Conservation (phyloP, 2,113 vertebrate species). For the Carassius auratus region DNA sequence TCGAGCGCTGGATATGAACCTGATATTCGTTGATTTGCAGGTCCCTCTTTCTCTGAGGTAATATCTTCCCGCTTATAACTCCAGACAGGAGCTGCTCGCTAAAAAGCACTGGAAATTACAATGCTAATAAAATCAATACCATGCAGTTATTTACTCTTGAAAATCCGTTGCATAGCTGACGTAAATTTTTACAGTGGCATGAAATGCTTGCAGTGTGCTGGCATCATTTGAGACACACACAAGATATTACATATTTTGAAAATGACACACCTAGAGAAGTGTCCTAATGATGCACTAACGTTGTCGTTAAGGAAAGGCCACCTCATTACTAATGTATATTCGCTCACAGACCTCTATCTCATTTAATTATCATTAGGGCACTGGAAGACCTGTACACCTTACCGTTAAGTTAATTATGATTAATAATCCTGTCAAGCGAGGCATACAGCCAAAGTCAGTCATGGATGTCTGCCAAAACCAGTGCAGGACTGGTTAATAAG, state of each 20-base stretch:
- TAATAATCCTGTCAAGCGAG: conserved; percentile 36
- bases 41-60: conserved; percentile 36
- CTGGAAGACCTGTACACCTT: conserved; percentile 10
- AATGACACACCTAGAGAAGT: neutral
- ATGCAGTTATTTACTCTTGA: conserved; percentile 62
- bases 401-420: conserved; percentile 41
- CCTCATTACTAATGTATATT: conserved; percentile 15
- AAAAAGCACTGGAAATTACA: conserved; percentile 17
- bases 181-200: conserved; percentile 58
- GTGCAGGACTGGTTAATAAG: conserved; percentile 58
- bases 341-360: conserved; percentile 23
- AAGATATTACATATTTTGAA: neutral
- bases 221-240: conserved; percentile 15
- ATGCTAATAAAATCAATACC: conserved; percentile 63
- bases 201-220: conserved; percentile 51
- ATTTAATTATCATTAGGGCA: conserved; percentile 53
- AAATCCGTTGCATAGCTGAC: conserved; percentile 60
- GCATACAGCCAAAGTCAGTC: conserved; percentile 33
- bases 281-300: conserved; percentile 9
- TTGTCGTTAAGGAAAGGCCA: conserved; percentile 25
- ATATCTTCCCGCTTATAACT: conserved; percentile 10
- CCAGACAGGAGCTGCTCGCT: conserved; percentile 48
- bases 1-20: conserved; percentile 1
- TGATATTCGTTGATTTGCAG: conserved; percentile 31
- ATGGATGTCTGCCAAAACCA: conserved; percentile 47